Evolutionary conservation across 2,888 invertebrate species (phyloP).

Genomic region (Antheraea assamensis): DNA sequence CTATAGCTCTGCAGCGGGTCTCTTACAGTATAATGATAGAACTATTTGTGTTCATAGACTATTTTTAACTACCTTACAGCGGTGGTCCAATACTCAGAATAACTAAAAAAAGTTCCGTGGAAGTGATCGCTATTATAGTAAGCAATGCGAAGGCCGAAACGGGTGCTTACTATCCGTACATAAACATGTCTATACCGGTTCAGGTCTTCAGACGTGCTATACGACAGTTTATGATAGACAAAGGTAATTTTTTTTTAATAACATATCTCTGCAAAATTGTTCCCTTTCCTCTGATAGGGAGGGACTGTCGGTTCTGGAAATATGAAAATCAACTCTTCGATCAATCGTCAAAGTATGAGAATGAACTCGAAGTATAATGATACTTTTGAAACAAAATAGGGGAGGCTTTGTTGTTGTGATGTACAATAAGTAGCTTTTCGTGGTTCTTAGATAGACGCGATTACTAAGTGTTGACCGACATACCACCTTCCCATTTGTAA

Average conservation of each 20-base stretch:
- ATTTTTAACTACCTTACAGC: slow-evolving; percentile 49
- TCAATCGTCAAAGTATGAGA: no score
- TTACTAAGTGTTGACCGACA: no score
- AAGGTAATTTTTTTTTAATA: slow-evolving; percentile 55
- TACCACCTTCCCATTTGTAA: no score
- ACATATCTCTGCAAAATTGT: not conserved
- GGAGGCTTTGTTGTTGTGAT: no score
- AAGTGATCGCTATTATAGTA: slow-evolving; percentile 82
- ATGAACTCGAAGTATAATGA: no score
- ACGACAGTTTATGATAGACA: slow-evolving; percentile 66
- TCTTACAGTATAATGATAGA: no score
- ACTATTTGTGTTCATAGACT: not conserved
- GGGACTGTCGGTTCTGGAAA: not conserved
- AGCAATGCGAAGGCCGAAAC: slow-evolving; percentile 80
- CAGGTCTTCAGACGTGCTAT: slow-evolving; percentile 64
- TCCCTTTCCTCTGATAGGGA: not conserved
- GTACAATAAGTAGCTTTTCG: no score
- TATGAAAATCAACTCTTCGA: not conserved
- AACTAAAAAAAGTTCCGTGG: slow-evolving; percentile 46
- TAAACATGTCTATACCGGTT: slow-evolving; percentile 84
- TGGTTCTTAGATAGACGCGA: no score
- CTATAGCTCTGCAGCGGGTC: no score
- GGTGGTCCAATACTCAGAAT: slow-evolving; percentile 83
- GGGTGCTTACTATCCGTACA: slow-evolving; percentile 79
- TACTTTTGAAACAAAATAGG: no score